Conservation (phyloP, 2,113 vertebrate species). For the Lichenostomus cassidix region DNA sequence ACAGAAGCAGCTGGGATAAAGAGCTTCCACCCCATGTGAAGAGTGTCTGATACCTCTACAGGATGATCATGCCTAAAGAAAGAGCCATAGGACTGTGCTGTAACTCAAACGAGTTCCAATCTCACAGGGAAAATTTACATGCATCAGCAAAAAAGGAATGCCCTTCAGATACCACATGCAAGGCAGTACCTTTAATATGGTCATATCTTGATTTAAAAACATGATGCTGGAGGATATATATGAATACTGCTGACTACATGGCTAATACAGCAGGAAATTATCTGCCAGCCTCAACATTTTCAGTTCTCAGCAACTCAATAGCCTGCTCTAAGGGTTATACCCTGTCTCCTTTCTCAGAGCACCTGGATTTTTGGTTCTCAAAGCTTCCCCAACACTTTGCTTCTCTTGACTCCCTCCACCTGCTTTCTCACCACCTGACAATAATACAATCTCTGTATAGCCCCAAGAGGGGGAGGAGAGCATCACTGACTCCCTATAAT, state of each 20-base stretch:
- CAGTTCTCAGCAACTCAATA: not conserved
- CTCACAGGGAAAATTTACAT: not conserved
- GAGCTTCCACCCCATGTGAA: not conserved
- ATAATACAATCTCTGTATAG: not conserved
- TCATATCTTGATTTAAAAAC: not conserved
- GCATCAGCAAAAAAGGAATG: not conserved
- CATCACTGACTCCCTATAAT: slow-evolving; percentile 44
- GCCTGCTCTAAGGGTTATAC: not conserved
- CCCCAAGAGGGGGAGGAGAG: slow-evolving; percentile 14
- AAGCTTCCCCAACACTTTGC: not conserved
- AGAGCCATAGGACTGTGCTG: not conserved
- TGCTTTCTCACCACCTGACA: not conserved
- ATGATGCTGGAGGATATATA: not conserved
- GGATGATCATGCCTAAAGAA: not conserved
- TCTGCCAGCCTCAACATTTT: not conserved
- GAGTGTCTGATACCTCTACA: not conserved
- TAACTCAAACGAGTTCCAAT: not conserved
- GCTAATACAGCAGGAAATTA: not conserved
- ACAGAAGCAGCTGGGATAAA: not conserved
- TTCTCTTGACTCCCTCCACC: not conserved
- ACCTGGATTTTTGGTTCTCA: not conserved
- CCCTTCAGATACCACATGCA: not conserved
- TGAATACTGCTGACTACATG: not conserved
- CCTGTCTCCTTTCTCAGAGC: not conserved
- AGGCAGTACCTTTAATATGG: not conserved